phyloP scores from a whole-genome alignment of 2,113 vertebrate genomes.

The Nycticebus coucang region DNA sequence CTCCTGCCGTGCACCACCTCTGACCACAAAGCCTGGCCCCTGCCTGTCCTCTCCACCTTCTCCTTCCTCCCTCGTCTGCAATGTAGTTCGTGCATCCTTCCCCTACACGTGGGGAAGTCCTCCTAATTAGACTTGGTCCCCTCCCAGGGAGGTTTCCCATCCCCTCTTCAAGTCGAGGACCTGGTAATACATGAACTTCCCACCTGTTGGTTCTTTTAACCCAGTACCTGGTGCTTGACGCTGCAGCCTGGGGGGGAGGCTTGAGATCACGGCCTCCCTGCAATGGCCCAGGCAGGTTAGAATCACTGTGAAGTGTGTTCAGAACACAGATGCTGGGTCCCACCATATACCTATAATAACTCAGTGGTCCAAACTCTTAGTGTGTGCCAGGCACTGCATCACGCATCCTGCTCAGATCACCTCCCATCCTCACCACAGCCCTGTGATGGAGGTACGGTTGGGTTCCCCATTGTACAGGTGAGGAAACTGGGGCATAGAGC shows the following conservation, averaged over 20 bases:
- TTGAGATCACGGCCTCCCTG: neutral
- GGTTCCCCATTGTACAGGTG: neutral
- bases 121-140: neutral
- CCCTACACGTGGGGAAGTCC: fast-evolving
- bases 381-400: neutral
- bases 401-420: fast-evolving
- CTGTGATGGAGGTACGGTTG: neutral
- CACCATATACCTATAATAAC: fast-evolving
- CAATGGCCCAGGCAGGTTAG: fast-evolving
- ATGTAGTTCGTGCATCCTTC: fast-evolving
- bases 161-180: neutral
- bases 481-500: neutral
- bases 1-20: neutral
- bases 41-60: neutral
- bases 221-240: neutral
- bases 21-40: neutral
- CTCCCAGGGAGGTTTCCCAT: neutral
- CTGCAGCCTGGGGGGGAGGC: neutral
- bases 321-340: neutral
- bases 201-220: neutral
- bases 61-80: neutral
- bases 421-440: neutral
- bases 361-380: fast-evolving
- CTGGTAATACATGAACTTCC: neutral
- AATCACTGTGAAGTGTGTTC: neutral